These are phyloP conservation scores for Leptopilina boulardi DNA, from an alignment of 1,140 invertebrate genomes.

Conservation along the genomic window DNA sequence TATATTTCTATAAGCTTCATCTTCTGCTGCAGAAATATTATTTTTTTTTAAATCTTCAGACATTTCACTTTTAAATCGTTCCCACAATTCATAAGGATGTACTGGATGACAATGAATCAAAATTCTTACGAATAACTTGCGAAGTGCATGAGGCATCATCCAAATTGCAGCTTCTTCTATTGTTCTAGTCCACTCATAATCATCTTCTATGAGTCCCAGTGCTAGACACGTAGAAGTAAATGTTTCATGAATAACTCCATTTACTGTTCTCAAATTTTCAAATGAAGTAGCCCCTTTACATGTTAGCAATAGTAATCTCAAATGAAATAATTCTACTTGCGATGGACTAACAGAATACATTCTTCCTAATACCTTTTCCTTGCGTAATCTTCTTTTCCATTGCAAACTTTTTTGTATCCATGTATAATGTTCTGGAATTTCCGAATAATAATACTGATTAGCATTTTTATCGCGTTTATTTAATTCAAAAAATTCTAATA, in stretches of 20 bases:
- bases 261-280: slow-evolving; percentile 59
- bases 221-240: slow-evolving; percentile 58
- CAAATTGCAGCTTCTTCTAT: slow-evolving; percentile 36
- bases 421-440: not conserved
- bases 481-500: not conserved
- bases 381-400: not conserved
- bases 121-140: slow-evolving; percentile 34
- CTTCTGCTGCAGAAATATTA: not conserved
- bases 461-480: not conserved
- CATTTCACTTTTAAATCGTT: slow-evolving; percentile 35
- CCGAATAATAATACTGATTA: not conserved
- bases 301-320: too few species aligned
- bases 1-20: not conserved
- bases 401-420: not conserved
- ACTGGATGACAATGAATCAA: not conserved
- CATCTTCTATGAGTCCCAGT: slow-evolving; percentile 59
- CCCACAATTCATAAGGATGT: slow-evolving; percentile 34
- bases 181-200: slow-evolving; percentile 55
- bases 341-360: not conserved
- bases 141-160: slow-evolving; percentile 33
- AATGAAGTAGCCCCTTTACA: slow-evolving; percentile 59
- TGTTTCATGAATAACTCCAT: slow-evolving; percentile 54
- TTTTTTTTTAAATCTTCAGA: slow-evolving; percentile 31
- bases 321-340: too few species aligned
- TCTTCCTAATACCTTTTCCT: not conserved